phyloP scores from a whole-genome alignment of 2,888 invertebrate species.

The Mythimna lalbum region DNA sequence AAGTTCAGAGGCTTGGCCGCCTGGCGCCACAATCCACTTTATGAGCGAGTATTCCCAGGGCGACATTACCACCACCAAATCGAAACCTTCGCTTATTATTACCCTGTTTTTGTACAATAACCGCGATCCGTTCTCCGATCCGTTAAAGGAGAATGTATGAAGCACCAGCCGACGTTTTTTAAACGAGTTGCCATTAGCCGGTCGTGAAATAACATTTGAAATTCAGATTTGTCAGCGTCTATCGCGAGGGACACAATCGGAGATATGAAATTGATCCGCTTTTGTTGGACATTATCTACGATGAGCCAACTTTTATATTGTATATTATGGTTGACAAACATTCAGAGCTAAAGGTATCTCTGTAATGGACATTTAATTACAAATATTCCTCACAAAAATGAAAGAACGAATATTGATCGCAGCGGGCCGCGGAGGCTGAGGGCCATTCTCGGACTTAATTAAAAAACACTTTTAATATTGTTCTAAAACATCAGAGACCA shows the following conservation, averaged over 20 bases:
- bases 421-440: background rate
- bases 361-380: conserved; percentile 35
- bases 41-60: conserved; percentile 72
- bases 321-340: background rate
- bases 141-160: conserved; percentile 56
- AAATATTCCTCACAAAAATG: conserved; percentile 31
- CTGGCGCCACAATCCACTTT: conserved; percentile 69
- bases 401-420: conserved; percentile 31
- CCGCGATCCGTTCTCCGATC: conserved; percentile 63
- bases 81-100: conserved; percentile 75
- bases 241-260: conserved; percentile 42
- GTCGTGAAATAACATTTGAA: conserved; percentile 54
- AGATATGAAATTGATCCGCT: conserved; percentile 44
- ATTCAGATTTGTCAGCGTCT: conserved; percentile 57
- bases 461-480: conserved; percentile 60
- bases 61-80: conserved; percentile 68
- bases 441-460: conserved; percentile 56
- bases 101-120: conserved; percentile 72
- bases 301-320: conserved; percentile 31
- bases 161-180: conserved; percentile 52
- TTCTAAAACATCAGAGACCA: conserved; percentile 58
- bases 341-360: conserved; percentile 4
- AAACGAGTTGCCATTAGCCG: conserved; percentile 33
- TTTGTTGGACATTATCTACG: conserved; percentile 32
- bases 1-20: conserved; percentile 62